Evolutionary conservation across 1,140 invertebrate species (phyloP).

Genomic region (Theocolax elegans): DNA sequence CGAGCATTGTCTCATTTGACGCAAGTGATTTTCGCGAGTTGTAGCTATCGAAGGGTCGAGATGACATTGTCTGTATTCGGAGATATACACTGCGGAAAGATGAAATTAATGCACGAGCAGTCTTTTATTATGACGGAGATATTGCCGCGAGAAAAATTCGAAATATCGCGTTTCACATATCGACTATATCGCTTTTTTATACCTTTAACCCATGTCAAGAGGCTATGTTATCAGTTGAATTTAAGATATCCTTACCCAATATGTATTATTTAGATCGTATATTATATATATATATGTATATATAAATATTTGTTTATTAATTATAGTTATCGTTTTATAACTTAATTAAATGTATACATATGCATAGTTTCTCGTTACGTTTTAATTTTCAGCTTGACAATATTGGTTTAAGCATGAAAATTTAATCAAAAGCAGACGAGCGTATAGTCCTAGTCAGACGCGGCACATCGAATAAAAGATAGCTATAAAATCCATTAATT

Average conservation of each 20-base stretch:
- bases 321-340: too few relatives aligned
- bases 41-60: background rate
- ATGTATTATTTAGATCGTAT: too few relatives aligned
- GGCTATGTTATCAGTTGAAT: too few relatives aligned
- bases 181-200: background rate
- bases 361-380: too few relatives aligned
- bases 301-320: too few relatives aligned
- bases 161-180: background rate
- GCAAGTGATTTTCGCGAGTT: slow-evolving; percentile 24
- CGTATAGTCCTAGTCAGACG: background rate
- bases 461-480: background rate
- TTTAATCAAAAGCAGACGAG: background rate
- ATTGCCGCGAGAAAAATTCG: background rate
- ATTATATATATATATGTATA: too few relatives aligned
- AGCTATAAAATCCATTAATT: slow-evolving; percentile 15
- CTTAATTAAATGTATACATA: too few relatives aligned
- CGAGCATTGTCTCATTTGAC: slow-evolving; percentile 18
- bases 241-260: too few relatives aligned
- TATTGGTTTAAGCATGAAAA: background rate
- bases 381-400: too few relatives aligned
- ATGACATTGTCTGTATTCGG: background rate
- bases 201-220: background rate
- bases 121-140: slow-evolving; percentile 18
- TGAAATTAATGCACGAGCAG: background rate
- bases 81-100: background rate